These are phyloP conservation scores for Trematocara stigmaticum DNA, from an alignment of 2,113 vertebrate species.

Conservation along the genomic window DNA sequence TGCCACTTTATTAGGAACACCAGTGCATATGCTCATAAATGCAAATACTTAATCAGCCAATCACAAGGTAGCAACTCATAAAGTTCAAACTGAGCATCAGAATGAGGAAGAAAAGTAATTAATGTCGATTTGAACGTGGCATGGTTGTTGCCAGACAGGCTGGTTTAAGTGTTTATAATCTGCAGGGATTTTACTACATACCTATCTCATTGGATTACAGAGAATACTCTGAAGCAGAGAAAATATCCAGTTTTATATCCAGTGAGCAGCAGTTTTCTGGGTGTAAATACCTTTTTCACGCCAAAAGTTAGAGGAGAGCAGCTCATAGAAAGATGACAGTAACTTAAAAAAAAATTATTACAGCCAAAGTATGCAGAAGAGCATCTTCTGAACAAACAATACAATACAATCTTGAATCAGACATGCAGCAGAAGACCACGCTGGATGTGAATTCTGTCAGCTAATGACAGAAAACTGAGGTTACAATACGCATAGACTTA, in stretches of 20 bases:
- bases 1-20: background rate
- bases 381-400: background rate
- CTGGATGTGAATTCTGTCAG: background rate
- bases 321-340: background rate
- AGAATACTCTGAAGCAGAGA: background rate
- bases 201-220: background rate
- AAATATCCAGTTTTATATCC: background rate
- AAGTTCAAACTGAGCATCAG: background rate
- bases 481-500: background rate
- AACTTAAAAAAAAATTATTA: background rate
- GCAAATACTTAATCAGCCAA: background rate
- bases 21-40: background rate
- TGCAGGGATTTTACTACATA: background rate
- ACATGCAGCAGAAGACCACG: background rate
- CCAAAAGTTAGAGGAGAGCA: background rate
- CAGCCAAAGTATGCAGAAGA: background rate
- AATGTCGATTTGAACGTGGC: background rate
- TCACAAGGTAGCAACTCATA: background rate
- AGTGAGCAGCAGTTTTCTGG: background rate
- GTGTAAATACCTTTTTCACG: background rate
- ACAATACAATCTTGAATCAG: background rate
- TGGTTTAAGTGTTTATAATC: background rate
- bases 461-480: background rate
- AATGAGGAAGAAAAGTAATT: background rate
- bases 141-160: background rate